Base-by-base conservation (phyloP, 2,797 vertebrate species). In the Rhynchonycteris naso region DNA sequence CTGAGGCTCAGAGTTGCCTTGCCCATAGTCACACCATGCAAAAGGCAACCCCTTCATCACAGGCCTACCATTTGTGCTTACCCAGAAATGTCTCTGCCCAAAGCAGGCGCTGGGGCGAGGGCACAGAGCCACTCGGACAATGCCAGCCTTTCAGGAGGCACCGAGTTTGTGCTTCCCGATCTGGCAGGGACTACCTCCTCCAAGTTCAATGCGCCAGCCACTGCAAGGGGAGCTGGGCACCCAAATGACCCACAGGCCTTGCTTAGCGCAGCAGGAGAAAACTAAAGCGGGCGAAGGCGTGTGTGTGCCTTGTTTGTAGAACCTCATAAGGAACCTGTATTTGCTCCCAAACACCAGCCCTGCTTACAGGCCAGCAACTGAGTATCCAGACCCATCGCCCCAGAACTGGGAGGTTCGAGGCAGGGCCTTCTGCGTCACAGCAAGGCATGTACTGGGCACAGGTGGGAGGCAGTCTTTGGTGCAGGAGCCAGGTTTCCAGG, bases 141-240 rank as follows among this genome's bases (percentile, higher is more conserved):
- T 19, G 69, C 11, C 24, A 35, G 71, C 19, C 90, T 71, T 61
- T 38, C 33, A 9, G 66, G 12, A 68, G 33, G 68, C 15, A 4
- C 50, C 11, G 38, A 4, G 68, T 28, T 18, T 19, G 21, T 14
- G 26, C 26, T 52, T 54, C 61, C 28, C 3, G 4, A 7, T 22
- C n/a, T 9, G 15, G 59, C 35, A 74, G n/a, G 38, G 66, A 38
- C n/a, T 8, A 15, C 24, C 10, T 59, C 28, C 65, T 79, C 58
- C 47, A 16, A 15, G 30, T 26, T 50, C 35, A 68, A 12, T 7
- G 1, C 0, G 0, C 35, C n/a, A 35, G 58, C n/a, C 6, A 14
- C 59, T 52, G 71, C 43, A 52, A 78, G 26, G n/a, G 80, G 71
- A 72, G 30, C 35, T 13, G 47, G 58, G 75, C 16, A 56, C 14